These are phyloP conservation scores for Spinus pinus DNA, from an alignment of 2,797 vertebrate species.

Conservation along the genomic window DNA sequence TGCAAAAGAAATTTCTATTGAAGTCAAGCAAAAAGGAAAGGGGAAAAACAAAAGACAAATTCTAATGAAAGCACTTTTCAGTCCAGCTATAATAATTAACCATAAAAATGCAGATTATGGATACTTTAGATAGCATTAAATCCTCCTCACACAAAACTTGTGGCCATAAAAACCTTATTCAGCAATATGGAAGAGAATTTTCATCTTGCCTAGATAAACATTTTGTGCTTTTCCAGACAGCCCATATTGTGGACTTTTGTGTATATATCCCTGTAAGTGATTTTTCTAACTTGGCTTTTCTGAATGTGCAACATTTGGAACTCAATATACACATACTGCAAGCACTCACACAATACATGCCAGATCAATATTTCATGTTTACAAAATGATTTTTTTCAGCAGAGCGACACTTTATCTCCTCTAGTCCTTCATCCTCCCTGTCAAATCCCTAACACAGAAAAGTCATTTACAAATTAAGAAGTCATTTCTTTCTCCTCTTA, in stretches of 20 bases:
- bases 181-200: background rate
- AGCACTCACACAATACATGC: background rate
- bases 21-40: background rate
- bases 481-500: constrained; percentile 41
- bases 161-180: background rate
- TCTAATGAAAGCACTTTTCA: background rate
- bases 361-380: constrained; percentile 67
- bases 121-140: constrained; percentile 1
- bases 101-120: constrained; percentile 36
- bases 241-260: background rate
- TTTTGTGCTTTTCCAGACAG: background rate
- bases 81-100: constrained; percentile 42
- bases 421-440: constrained; percentile 17
- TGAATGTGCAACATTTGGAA: constrained; percentile 11
- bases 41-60: background rate
- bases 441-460: constrained; percentile 43
- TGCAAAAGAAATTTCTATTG: background rate
- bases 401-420: constrained; percentile 11
- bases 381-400: constrained; percentile 33
- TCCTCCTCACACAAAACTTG: background rate
- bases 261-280: background rate
- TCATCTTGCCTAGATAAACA: constrained; percentile 2
- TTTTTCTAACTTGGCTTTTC: constrained; percentile 55
- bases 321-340: constrained; percentile 2
- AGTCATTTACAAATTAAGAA: constrained; percentile 56